These are phyloP conservation scores for Ptilodon capucinus DNA, from an alignment of 2,888 invertebrate genomes.

Conservation along the genomic window DNA sequence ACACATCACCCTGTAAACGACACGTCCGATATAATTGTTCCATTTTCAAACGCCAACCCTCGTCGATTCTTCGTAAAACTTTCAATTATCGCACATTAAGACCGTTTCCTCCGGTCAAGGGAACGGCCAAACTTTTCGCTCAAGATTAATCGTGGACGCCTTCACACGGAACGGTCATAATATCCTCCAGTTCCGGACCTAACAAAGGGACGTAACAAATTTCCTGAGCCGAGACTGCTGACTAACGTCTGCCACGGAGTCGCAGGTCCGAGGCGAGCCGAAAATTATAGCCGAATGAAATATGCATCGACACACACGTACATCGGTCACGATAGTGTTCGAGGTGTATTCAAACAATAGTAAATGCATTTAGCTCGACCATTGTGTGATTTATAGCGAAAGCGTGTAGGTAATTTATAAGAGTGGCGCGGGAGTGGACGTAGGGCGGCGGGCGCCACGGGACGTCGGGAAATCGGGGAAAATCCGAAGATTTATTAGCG, in stretches of 20 bases:
- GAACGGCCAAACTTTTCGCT: constrained; percentile 49
- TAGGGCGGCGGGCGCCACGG: constrained; percentile 57
- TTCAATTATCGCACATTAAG: constrained; percentile 73
- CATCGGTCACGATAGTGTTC: constrained; percentile 53
- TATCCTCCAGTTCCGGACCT: constrained; percentile 65
- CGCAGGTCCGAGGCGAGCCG: constrained; percentile 37
- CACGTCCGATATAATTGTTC: constrained; percentile 51
- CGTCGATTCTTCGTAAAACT: constrained; percentile 43
- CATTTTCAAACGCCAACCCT: constrained; percentile 47
- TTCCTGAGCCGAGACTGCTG: constrained; percentile 61
- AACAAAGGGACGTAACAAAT: constrained; percentile 62
- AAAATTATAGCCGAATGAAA: constrained; percentile 51
- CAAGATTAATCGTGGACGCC: constrained; percentile 59
- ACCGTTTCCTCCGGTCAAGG: constrained; percentile 59
- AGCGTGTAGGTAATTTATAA: constrained; percentile 82
- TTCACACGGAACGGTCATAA: constrained; percentile 60
- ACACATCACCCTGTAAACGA: constrained; percentile 61
- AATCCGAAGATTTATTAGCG: constrained; percentile 79
- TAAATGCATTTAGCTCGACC: constrained; percentile 77
- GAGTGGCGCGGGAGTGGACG: constrained; percentile 67
- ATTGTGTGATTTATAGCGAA: constrained; percentile 79
- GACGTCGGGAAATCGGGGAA: constrained; percentile 78
- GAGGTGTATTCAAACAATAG: constrained; percentile 78
- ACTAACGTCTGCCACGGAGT: constrained; percentile 51
- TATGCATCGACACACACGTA: constrained; percentile 48